These are phyloP conservation scores for Phortica okadai DNA, from an alignment of 2,888 invertebrate species.

Conservation along the genomic window DNA sequence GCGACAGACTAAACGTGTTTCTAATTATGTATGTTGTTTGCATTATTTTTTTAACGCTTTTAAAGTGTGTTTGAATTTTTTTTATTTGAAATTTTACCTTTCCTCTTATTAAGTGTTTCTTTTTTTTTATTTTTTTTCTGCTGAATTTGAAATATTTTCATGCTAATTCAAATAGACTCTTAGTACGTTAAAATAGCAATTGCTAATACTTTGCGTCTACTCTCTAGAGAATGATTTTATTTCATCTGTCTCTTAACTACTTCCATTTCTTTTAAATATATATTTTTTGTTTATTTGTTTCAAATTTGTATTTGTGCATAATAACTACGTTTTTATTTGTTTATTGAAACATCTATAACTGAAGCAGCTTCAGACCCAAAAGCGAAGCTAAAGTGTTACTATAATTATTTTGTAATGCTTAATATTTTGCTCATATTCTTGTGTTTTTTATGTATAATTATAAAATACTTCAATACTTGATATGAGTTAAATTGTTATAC, in stretches of 20 bases:
- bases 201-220: not conserved
- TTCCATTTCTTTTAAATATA: not conserved
- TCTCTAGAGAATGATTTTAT: not conserved
- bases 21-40: too few species aligned
- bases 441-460: not conserved
- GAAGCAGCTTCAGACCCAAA: conserved; percentile 16
- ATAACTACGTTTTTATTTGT: not conserved
- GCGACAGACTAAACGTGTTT: too few species aligned
- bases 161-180: too few species aligned
- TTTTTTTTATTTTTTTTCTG: too few species aligned
- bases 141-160: too few species aligned
- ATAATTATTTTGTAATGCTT: not conserved
- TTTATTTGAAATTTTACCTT: too few species aligned
- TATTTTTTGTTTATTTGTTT: not conserved
- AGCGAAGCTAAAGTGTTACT: conserved; percentile 10
- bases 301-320: not conserved
- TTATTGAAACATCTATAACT: conserved; percentile 21
- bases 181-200: not conserved
- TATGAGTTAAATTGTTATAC: conserved; percentile 2
- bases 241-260: not conserved
- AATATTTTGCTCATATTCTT: not conserved
- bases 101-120: too few species aligned
- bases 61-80: too few species aligned
- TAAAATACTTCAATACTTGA: conserved; percentile 10
- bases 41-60: too few species aligned